A percentile compares a stretch with the other conserved stretches of the same genome.
Conservation (phyloP, 2,113 vertebrate genomes). For the Mirounga angustirostris region DNA sequence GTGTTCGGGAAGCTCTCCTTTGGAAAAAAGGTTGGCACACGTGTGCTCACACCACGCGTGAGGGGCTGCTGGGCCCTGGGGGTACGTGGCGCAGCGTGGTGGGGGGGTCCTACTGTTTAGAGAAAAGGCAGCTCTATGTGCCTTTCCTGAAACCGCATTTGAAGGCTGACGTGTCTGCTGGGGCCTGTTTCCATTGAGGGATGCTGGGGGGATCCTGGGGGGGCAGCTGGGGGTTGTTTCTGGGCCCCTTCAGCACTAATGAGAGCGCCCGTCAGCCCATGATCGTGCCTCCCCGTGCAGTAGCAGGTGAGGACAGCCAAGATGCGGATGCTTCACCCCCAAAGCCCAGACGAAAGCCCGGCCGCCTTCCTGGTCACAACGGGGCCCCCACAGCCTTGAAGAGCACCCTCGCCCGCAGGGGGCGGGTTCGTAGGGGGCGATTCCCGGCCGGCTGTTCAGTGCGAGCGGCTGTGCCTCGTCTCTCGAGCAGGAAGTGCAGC, state of each 20-base stretch:
- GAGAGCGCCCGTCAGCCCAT: not conserved
- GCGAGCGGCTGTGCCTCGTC: no score
- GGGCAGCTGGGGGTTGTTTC: not conserved
- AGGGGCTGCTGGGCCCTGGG: not conserved
- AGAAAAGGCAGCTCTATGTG: not conserved
- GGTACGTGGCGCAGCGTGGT: fast-evolving
- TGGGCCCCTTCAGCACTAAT: not conserved
- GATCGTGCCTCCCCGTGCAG: not conserved
- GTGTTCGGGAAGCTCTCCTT: not conserved
- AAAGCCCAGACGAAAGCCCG: not conserved
- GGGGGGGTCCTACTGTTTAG: not conserved
- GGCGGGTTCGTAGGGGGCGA: no score
- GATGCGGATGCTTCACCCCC: not conserved
- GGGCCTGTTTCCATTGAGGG: fast-evolving
- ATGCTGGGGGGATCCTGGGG: not conserved
- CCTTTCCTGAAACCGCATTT: not conserved
- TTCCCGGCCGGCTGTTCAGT: no score
- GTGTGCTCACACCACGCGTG: not conserved
- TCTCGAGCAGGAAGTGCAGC: not conserved
- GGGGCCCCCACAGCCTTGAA: no score
- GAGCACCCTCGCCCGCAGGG: not conserved
- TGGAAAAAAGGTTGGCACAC: not conserved
- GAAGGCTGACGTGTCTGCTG: not conserved
- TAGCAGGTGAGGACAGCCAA: not conserved
- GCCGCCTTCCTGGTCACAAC: not conserved